phyloP scores from a whole-genome alignment of 2,113 vertebrate genomes.

The Glaucidium brasilianum region DNA sequence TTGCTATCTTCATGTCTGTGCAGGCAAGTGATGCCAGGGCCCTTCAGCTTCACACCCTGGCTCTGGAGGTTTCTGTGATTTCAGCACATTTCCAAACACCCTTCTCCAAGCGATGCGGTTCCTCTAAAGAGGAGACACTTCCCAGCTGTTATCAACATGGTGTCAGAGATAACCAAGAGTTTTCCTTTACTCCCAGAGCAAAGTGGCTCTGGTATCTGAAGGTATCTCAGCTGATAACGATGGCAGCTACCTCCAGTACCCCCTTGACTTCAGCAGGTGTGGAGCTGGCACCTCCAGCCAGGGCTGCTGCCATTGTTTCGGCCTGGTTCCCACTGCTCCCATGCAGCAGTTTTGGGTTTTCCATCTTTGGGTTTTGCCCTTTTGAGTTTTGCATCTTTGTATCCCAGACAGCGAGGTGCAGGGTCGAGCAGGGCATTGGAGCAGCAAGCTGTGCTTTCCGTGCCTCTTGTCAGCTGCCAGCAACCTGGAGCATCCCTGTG shows the following conservation, averaged over 20 bases:
- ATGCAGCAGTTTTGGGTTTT: background rate
- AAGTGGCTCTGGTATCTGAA: background rate
- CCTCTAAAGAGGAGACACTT: background rate
- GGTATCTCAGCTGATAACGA: background rate
- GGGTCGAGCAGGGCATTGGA: background rate
- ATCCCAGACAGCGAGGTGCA: background rate
- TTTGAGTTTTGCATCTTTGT: background rate
- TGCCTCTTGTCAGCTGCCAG: background rate
- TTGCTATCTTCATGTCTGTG: background rate
- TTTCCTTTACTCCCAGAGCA: background rate
- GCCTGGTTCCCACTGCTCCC: background rate
- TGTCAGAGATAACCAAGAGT: background rate
- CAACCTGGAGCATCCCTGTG: background rate
- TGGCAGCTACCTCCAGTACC: background rate
- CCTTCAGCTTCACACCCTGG: background rate
- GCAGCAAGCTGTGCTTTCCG: background rate
- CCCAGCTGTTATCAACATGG: background rate
- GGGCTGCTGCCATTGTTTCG: background rate
- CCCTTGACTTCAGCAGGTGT: rapidly evolving
- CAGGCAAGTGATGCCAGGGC: background rate
- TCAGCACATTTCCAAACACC: background rate
- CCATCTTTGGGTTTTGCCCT: background rate
- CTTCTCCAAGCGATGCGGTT: background rate
- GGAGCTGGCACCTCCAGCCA: background rate
- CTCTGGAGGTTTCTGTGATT: background rate